Percentiles rank a stretch among this genome's conserved stretches.
phyloP scores from a whole-genome alignment of 2,888 invertebrate species.

The Nasonovia ribisnigri region DNA sequence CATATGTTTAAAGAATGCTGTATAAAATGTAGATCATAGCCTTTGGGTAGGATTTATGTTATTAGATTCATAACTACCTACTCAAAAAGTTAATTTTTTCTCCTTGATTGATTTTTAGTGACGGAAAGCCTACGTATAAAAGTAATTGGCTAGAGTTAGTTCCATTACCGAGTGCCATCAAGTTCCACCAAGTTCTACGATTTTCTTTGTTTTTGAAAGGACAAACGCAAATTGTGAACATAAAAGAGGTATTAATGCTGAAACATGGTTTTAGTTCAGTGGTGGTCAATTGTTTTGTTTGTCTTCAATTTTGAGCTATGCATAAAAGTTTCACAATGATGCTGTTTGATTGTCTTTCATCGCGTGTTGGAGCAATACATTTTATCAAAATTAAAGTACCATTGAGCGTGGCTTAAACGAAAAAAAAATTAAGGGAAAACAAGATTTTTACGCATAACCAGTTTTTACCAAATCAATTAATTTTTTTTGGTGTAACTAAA shows the following conservation, averaged over 20 bases:
- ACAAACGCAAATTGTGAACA: background rate
- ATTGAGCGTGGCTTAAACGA: background rate
- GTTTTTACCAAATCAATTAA: too few species aligned
- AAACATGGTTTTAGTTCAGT: background rate
- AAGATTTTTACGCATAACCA: too few species aligned
- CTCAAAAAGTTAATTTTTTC: background rate
- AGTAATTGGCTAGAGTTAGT: background rate
- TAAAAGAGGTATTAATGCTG: background rate
- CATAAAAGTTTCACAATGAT: background rate
- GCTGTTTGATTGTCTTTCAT: background rate
- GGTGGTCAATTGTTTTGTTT: background rate
- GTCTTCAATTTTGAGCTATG: background rate
- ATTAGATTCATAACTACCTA: background rate
- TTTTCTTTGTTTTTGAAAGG: background rate
- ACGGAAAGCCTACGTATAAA: background rate
- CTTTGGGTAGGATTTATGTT: background rate
- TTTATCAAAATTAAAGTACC: background rate
- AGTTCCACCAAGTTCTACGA: too few species aligned
- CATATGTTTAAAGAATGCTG: background rate
- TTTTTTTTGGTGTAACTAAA: too few species aligned
- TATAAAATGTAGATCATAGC: background rate
- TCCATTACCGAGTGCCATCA: background rate
- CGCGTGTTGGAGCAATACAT: background rate
- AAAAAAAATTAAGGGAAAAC: too few species aligned
- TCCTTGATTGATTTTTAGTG: background rate